Evolutionary conservation across 2,888 invertebrate species (phyloP), one percentile per base, ranked within the genome.

Genomic region (Holacanthella duospinosa): DNA sequence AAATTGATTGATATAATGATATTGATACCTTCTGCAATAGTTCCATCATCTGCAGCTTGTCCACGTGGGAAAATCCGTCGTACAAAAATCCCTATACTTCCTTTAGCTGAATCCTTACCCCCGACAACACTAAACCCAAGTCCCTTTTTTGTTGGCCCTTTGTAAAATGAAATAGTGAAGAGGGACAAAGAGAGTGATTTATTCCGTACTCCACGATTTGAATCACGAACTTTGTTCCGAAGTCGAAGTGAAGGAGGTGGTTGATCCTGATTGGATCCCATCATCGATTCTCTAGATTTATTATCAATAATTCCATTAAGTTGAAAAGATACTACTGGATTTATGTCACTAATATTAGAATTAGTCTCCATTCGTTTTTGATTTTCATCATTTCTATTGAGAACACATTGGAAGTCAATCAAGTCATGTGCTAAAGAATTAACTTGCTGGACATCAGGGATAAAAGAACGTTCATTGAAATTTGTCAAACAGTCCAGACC

Each of bases 71-170:
- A 90, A 57, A 93, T 88, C 9, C 90, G 88, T 79, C 91, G 89
- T 1, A 93, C 88, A 77, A 88, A 91, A 76, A 93, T 90, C 48
- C 91, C 91, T 84, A 91, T 87, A 76, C 85, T 85, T 54, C 90
- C 91, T 77, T 88, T 88, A 0, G 90, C 88, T 2, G 90, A 89
- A 78, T 93, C 92, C 60, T 56, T 66, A 54, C 92, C 93, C 58
- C 92, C 93, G 29, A 92, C 92, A 73, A 93, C 89, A 76, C 89
- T 91, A 76, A 93, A 93, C 27, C 92, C 92, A 59, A 93, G 81
- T 64, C 89, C 89, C 77, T 89, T 91, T 74, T 86, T 86, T 28
- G 88, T 87, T 6, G 83, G 83, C 26, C 91, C 91, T 78, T 92
- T 92, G 78, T 86, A 85, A 62, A 71, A 71, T 1, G 48, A 59